A percentile compares a stretch with the other conserved stretches of the same genome.
Conservation (phyloP, 2,888 invertebrate genomes). For the Drosophila fulvimacula region DNA sequence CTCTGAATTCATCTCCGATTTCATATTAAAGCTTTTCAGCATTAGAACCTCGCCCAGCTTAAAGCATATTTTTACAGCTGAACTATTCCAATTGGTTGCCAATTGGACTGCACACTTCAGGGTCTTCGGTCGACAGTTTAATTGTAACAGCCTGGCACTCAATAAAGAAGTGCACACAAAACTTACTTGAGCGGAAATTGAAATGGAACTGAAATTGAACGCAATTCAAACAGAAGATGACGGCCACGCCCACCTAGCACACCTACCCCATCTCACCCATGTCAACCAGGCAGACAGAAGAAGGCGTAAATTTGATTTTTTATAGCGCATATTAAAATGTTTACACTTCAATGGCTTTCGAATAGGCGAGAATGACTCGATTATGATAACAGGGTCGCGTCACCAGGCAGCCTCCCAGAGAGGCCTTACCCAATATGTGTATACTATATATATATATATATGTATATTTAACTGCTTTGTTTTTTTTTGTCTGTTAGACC, state of each 20-base stretch:
- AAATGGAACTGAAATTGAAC: constrained; percentile 58
- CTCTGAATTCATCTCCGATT: background rate
- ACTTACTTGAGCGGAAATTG: constrained; percentile 69
- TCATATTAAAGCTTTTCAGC: background rate
- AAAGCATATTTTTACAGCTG: constrained; percentile 28
- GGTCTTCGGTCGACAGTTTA: constrained; percentile 20
- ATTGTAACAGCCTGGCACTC: constrained; percentile 49
- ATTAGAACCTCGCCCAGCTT: constrained; percentile 3
- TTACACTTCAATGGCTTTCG: constrained; percentile 63
- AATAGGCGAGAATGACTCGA: constrained; percentile 60
- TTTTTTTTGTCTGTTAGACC: constrained; percentile 1
- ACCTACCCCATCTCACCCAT: background rate
- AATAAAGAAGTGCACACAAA: constrained; percentile 28
- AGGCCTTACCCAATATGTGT: background rate
- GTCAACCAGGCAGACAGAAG: background rate
- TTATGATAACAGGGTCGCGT: constrained; percentile 54
- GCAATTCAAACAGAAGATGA: constrained; percentile 53
- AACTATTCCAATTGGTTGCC: constrained; percentile 16
- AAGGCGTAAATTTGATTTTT: constrained; percentile 29
- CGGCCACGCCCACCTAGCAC: background rate
- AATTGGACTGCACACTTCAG: constrained; percentile 5
- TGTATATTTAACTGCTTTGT: background rate
- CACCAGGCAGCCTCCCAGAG: constrained; percentile 4
- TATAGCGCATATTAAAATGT: constrained; percentile 75
- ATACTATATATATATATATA: background rate